phyloP scores from a whole-genome alignment of 1,140 invertebrate species.

The Caenorhabditis remanei region DNA sequence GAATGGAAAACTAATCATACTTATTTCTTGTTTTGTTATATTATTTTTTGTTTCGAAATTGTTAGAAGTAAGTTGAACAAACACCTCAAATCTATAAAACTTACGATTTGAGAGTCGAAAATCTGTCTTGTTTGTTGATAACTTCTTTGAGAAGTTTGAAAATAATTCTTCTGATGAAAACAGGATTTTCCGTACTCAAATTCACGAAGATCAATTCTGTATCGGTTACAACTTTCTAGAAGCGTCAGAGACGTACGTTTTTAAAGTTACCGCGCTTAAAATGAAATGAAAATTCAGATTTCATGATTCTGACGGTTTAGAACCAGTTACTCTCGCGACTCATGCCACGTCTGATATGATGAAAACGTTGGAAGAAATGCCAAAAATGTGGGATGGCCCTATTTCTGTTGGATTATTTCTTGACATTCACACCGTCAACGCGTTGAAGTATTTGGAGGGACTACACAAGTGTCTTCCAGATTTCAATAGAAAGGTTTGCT shows the following conservation, averaged over 20 bases:
- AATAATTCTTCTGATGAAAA: not conserved
- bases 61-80: too few species aligned
- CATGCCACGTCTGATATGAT: not conserved
- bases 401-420: not conserved
- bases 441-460: not conserved
- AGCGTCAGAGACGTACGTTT: not conserved
- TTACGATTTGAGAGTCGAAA: too few species aligned
- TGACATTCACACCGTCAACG: not conserved
- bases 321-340: not conserved
- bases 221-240: not conserved
- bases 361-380: not conserved
- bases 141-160: too few species aligned
- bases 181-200: not conserved
- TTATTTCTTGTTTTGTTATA: too few species aligned
- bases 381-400: not conserved
- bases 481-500: not conserved
- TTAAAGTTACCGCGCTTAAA: not conserved
- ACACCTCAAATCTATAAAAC: too few species aligned
- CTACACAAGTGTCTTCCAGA: not conserved
- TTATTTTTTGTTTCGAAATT: too few species aligned
- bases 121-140: too few species aligned
- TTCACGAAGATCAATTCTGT: not conserved
- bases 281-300: not conserved
- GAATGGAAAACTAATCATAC: too few species aligned
- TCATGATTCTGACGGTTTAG: not conserved